Evolutionary conservation across 2,113 vertebrate species (phyloP).

Genomic region (Lagopus muta): DNA sequence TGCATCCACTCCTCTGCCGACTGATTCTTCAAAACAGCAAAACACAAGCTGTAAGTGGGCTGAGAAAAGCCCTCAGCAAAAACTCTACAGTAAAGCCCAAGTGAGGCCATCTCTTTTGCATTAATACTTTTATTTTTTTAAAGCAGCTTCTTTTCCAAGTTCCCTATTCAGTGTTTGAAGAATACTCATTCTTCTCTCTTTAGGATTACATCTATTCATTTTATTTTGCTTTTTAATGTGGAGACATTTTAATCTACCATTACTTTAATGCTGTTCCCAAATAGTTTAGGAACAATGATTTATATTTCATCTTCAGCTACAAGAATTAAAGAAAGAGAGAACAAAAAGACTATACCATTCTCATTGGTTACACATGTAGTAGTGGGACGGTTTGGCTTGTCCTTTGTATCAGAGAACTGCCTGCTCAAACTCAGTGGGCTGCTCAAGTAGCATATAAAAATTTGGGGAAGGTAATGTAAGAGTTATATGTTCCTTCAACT

Average conservation of each 20-base stretch:
- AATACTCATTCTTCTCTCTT: slow-evolving; percentile 66
- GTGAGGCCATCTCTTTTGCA: slow-evolving; percentile 61
- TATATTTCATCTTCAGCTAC: slow-evolving; percentile 4
- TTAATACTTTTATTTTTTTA: not conserved
- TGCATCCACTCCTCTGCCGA: not conserved
- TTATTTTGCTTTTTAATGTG: slow-evolving; percentile 66
- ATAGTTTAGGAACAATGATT: slow-evolving; percentile 46
- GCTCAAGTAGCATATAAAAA: not conserved
- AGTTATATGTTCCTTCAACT: not conserved
- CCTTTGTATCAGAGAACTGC: not conserved
- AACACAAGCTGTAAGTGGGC: slow-evolving; percentile 30
- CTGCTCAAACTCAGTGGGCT: not conserved
- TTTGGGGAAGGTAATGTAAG: not conserved
- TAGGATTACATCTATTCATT: slow-evolving; percentile 70
- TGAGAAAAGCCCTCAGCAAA: slow-evolving; percentile 52
- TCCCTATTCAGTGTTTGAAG: slow-evolving; percentile 62
- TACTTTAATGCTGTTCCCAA: slow-evolving; percentile 56
- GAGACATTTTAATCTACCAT: slow-evolving; percentile 55
- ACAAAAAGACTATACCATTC: not conserved
- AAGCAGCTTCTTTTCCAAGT: slow-evolving; percentile 32
- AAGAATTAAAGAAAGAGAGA: not conserved
- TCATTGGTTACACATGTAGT: slow-evolving; percentile 39
- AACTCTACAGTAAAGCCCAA: slow-evolving; percentile 23
- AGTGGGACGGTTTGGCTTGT: not conserved
- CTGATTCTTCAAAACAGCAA: slow-evolving; percentile 40